phyloP scores from a whole-genome alignment of 2,113 vertebrate species.

The Formicarius rufipectus region DNA sequence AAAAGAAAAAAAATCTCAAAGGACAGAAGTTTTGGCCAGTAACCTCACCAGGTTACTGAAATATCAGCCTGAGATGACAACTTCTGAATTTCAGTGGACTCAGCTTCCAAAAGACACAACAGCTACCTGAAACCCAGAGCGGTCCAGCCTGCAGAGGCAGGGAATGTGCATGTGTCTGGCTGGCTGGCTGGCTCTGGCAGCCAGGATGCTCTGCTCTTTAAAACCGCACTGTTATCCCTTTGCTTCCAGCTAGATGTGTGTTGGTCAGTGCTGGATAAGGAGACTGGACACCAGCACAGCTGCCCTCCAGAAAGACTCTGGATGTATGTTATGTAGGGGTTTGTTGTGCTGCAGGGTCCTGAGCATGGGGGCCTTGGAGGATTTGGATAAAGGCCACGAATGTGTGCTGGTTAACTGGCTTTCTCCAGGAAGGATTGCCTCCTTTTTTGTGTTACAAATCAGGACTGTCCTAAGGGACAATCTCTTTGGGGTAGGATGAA shows the following conservation, averaged over 20 bases:
- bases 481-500: background rate
- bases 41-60: background rate
- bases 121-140: background rate
- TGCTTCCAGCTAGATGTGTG: background rate
- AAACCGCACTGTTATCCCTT: background rate
- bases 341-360: background rate
- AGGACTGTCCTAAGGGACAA: background rate
- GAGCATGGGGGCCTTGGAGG: background rate
- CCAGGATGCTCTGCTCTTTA: background rate
- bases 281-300: background rate
- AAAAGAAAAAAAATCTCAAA: background rate
- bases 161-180: fast-evolving
- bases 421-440: background rate
- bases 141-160: background rate
- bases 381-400: background rate
- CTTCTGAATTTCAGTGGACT: background rate
- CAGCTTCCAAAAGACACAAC: background rate
- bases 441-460: background rate
- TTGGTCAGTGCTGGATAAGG: background rate
- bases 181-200: background rate
- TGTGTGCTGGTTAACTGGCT: background rate
- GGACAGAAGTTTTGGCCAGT: background rate
- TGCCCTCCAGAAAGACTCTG: background rate
- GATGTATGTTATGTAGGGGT: fast-evolving
- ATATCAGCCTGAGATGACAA: background rate